Evolutionary conservation across 2,113 vertebrate genomes (phyloP).

Genomic region (Apteryx mantelli): DNA sequence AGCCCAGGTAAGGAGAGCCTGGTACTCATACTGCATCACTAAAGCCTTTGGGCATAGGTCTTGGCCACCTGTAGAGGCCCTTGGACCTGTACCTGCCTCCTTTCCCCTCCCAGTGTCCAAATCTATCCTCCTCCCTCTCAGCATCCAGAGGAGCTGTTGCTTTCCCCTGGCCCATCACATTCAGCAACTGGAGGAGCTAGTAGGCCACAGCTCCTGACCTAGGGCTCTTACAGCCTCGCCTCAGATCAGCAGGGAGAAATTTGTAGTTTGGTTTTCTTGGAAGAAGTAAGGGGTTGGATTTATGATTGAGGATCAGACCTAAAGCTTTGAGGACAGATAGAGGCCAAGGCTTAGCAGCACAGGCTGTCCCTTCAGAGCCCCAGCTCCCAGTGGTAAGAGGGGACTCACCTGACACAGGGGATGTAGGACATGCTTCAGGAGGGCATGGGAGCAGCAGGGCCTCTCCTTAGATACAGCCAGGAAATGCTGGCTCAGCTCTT

Average conservation of each 20-base stretch:
- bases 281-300: background rate
- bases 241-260: background rate
- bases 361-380: background rate
- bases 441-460: background rate
- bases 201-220: background rate
- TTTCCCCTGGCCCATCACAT: background rate
- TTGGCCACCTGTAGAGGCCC: background rate
- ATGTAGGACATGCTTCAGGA: background rate
- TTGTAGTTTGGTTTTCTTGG: background rate
- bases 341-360: background rate
- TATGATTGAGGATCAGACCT: background rate
- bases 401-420: background rate
- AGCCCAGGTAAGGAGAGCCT: slow-evolving; percentile 84
- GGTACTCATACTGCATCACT: background rate
- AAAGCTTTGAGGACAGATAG: background rate
- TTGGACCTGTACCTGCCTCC: background rate
- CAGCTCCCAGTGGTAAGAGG: background rate
- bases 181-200: background rate
- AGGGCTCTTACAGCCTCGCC: background rate
- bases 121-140: background rate
- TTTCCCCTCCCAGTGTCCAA: fast-evolving
- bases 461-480: background rate
- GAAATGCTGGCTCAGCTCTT: background rate
- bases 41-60: background rate
- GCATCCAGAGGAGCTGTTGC: background rate